These are phyloP conservation scores for Kryphioiulus occultus DNA, from an alignment of 2,888 invertebrate genomes.

Conservation along the genomic window DNA sequence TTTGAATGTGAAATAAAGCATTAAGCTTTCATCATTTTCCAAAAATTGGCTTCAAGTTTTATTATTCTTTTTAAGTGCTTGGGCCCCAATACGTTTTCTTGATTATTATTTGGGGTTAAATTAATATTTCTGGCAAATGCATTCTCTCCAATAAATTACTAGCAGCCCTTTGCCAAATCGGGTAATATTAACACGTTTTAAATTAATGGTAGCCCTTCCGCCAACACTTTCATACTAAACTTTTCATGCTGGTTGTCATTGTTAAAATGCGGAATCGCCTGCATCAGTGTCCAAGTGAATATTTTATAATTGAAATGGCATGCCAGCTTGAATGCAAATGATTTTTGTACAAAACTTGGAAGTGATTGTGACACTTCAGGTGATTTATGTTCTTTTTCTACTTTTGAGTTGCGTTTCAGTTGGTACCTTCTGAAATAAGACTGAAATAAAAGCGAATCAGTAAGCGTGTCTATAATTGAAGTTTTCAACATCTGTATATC, in stretches of 20 bases:
- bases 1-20: no score
- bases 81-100: no score
- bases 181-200: no score
- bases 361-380: not conserved
- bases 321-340: not conserved
- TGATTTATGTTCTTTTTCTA: not conserved
- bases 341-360: not conserved
- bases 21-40: no score
- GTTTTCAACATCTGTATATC: not conserved
- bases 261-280: not conserved
- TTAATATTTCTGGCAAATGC: no score
- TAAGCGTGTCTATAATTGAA: not conserved
- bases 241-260: not conserved
- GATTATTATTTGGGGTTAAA: no score
- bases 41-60: no score
- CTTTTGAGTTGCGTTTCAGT: not conserved
- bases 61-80: no score
- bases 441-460: slow-evolving; percentile 5
- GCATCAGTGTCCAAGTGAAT: not conserved
- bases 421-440: not conserved
- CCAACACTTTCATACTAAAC: not conserved
- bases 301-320: not conserved
- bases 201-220: no score
- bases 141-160: no score
- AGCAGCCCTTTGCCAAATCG: no score